Evolutionary conservation across 37 sponge, comb jelly and placozoan species (phyloP), one percentile per base, ranked within the genome.

Genomic region (Mnemiopsis leidyi): DNA sequence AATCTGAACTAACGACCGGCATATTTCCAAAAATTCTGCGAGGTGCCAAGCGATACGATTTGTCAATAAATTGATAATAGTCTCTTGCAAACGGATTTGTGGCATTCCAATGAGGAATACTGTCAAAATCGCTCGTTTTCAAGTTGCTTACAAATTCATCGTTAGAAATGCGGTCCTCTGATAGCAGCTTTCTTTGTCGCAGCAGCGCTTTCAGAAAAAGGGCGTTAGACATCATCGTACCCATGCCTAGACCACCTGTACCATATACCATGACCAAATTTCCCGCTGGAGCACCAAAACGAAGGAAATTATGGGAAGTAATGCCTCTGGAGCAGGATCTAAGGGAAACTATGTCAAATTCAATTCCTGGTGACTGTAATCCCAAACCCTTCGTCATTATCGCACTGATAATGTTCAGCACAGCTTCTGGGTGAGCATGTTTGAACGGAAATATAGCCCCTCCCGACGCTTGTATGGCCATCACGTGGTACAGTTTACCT

Each of bases 341-440:
- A 13, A 71, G 75, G 5, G 26, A 28, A 7, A 71, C 3, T 13
- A 71, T 71, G 20, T 71, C 75, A 28, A 29, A 71, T 5, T n/a
- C 26, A 23, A 71, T 28, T 29, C 75, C 75, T 29, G 5, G 2
- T 23, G 30, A 28, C 7, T 71, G n/a, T 28, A 71, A 18, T 28
- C 75, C 75, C 23, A 71, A 71, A 23, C 75, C 26, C 30, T 5
- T 5, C 3, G 30, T 71, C 75, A 71, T n/a, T 5, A 28, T 28
- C 3, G 75, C 31, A n/a, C 75, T 71, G 75, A 71, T 71, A 71
- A 29, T n/a, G 75, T 71, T 71, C 3, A 71, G 75, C 5, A 25
- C 30, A 23, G 75, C 75, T 28, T 71, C 75, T 23, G 75, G 75
- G 75, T 71, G 75, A 71, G 75, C 75, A 18, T 71, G 75, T 71